These are phyloP conservation scores for Osmerus mordax DNA, from an alignment of 2,113 vertebrate genomes.

Conservation along the genomic window DNA sequence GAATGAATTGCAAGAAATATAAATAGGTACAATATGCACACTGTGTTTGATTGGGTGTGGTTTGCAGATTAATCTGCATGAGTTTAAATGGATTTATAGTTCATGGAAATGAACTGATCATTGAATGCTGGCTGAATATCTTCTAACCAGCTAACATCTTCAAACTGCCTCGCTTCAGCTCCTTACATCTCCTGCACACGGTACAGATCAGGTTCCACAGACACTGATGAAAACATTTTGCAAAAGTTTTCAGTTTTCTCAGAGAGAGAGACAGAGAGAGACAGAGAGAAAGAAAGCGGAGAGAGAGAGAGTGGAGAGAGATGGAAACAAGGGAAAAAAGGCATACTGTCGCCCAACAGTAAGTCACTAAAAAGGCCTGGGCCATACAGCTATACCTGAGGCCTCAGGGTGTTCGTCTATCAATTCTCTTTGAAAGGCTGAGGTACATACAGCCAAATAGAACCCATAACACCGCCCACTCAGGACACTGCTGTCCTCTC, in stretches of 20 bases:
- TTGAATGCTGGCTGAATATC: constrained; percentile 24
- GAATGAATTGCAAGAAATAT: background rate
- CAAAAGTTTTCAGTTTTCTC: too few relatives aligned
- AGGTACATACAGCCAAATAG: constrained; percentile 1
- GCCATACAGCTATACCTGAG: constrained; percentile 28
- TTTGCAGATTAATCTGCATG: too few relatives aligned
- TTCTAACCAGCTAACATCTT: constrained; percentile 24
- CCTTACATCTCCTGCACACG: constrained; percentile 7
- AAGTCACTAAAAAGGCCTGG: constrained; percentile 7
- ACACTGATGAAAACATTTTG: too few relatives aligned
- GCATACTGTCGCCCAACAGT: too few relatives aligned
- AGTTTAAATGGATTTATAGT: too few relatives aligned
- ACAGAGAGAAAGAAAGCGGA: too few relatives aligned
- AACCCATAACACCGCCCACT: background rate
- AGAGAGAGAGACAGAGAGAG: too few relatives aligned
- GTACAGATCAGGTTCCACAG: background rate
- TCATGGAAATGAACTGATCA: too few relatives aligned
- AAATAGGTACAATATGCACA: too few relatives aligned
- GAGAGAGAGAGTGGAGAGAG: too few relatives aligned
- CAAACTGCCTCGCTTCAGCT: constrained; percentile 31
- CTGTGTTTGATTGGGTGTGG: too few relatives aligned
- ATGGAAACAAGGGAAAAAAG: too few relatives aligned
- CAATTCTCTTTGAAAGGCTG: constrained; percentile 39
- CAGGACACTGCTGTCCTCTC: background rate
- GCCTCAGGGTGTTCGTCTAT: constrained; percentile 41